Evolutionary conservation across 1,140 invertebrate genomes (phyloP).

Genomic region (Teleopsis dalmanni): DNA sequence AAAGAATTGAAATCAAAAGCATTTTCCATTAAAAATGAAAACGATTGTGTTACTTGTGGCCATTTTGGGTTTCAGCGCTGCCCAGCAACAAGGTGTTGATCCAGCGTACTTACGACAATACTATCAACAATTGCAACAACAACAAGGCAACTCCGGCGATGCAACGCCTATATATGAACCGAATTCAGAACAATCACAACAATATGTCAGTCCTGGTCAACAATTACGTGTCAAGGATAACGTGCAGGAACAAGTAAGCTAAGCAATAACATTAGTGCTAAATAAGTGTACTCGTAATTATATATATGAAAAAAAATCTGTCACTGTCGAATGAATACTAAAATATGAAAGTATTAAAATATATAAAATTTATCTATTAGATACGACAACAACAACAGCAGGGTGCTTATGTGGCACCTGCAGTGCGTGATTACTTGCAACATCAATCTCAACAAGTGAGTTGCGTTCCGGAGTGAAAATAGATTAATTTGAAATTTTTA

Average conservation of each 20-base stretch:
- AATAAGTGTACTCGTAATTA: not conserved
- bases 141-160: slow-evolving; percentile 18
- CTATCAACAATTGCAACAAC: slow-evolving; percentile 37
- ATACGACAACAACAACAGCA: slow-evolving; percentile 24
- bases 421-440: slow-evolving; percentile 32
- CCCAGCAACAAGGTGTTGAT: slow-evolving; percentile 33
- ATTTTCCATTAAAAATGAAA: not conserved
- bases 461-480: not conserved
- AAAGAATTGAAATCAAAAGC: no score
- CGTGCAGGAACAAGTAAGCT: slow-evolving; percentile 31
- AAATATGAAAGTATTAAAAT: not conserved
- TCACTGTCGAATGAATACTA: not conserved
- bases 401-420: slow-evolving; percentile 35
- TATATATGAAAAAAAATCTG: not conserved
- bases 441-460: slow-evolving; percentile 19
- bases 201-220: slow-evolving; percentile 34
- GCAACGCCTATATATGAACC: slow-evolving; percentile 41
- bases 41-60: not conserved
- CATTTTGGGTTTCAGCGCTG: slow-evolving; percentile 4
- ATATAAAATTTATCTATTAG: not conserved
- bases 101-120: slow-evolving; percentile 41
- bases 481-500: no score
- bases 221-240: slow-evolving; percentile 40
- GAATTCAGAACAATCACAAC: slow-evolving; percentile 39
- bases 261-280: slow-evolving; percentile 11